A percentile compares a stretch with the other conserved stretches of the same genome.
phyloP scores from a whole-genome alignment of 2,113 vertebrate genomes.

The Axis porcinus region DNA sequence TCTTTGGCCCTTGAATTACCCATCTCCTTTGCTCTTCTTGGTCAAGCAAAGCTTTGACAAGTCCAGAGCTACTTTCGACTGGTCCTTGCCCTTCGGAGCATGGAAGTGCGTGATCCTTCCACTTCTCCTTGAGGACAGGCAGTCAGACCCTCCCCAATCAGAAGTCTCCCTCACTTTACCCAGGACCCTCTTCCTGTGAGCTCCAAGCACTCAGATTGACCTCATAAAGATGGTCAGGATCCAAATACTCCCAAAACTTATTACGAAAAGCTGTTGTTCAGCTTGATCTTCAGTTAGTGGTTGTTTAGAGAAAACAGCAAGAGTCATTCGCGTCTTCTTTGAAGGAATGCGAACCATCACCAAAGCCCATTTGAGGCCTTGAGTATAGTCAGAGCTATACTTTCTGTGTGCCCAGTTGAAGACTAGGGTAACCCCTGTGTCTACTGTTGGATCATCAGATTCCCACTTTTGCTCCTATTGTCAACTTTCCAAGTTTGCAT shows the following conservation, averaged over 20 bases:
- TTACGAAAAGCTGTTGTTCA: neutral
- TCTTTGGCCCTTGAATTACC: neutral
- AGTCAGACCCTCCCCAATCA: neutral
- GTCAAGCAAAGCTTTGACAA: neutral
- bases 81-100: neutral
- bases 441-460: neutral
- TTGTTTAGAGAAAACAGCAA: neutral
- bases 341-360: neutral
- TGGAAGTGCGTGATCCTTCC: neutral
- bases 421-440: neutral
- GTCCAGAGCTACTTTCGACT: neutral
- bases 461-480: neutral
- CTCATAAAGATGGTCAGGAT: neutral
- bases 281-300: neutral
- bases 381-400: neutral
- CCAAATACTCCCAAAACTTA: neutral
- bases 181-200: neutral
- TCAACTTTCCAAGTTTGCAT: neutral
- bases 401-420: neutral
- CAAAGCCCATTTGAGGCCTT: neutral
- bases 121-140: neutral
- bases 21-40: neutral
- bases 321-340: neutral
- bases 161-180: neutral
- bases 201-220: neutral